A percentile compares a stretch with the other conserved stretches of the same genome.
These are phyloP conservation scores for Rhabdomys dilectus DNA, from an alignment of 2,113 vertebrate species.

Conservation along the genomic window DNA sequence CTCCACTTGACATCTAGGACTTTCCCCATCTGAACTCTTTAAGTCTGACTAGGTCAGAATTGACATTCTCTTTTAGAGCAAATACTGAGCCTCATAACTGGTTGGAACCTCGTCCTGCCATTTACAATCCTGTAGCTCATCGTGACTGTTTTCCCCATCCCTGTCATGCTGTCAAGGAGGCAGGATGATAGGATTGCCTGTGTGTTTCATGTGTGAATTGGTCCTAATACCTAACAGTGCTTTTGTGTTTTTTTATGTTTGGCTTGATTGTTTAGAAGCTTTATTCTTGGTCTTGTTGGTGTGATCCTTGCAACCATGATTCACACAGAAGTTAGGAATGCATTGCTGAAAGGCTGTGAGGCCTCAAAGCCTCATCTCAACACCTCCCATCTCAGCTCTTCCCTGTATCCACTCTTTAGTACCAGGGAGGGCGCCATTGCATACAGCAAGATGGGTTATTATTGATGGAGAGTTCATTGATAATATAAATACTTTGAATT, in stretches of 20 bases:
- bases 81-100: not conserved
- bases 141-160: not conserved
- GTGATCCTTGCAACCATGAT: not conserved
- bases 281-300: not conserved
- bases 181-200: not conserved
- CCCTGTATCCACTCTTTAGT: not conserved
- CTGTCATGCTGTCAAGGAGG: fast-evolving
- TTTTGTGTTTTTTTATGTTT: not conserved
- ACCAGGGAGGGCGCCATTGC: not conserved
- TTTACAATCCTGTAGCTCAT: not conserved
- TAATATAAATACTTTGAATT: not conserved
- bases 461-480: not conserved
- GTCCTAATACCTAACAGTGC: not conserved
- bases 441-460: not conserved
- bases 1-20: not conserved
- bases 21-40: not conserved
- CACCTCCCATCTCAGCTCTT: not conserved
- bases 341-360: not conserved
- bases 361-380: not conserved
- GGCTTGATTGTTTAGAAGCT: not conserved
- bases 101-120: not conserved
- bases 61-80: not conserved
- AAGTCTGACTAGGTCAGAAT: not conserved
- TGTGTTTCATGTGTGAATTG: not conserved
- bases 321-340: not conserved